Conservation (phyloP, 2,113 vertebrate species). For the Noctilio leporinus region DNA sequence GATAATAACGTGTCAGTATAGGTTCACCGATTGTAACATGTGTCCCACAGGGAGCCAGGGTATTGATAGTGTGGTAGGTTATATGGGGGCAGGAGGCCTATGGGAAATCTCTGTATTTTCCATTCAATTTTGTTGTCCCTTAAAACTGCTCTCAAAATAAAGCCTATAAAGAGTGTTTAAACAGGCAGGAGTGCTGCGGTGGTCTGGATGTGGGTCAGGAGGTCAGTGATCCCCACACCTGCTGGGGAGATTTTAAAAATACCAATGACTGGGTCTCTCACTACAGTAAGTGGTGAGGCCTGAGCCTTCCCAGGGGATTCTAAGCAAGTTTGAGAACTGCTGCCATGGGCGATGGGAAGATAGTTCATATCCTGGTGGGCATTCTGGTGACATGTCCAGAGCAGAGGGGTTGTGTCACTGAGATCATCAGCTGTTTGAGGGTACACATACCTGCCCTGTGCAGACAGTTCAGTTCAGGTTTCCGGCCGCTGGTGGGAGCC, state of each 20-base stretch:
- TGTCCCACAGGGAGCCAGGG: fast-evolving
- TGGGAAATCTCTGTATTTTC: neutral
- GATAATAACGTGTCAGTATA: fast-evolving
- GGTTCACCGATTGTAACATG: neutral
- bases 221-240: neutral
- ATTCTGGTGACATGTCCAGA: neutral
- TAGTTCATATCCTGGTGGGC: neutral
- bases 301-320: neutral
- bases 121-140: neutral
- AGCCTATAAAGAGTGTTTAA: neutral
- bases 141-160: neutral
- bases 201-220: neutral
- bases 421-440: neutral
- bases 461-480: fast-evolving
- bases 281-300: neutral
- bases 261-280: neutral
- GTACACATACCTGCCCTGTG: neutral
- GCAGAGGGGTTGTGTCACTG: neutral
- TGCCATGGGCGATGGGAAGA: neutral
- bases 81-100: fast-evolving
- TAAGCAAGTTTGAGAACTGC: neutral
- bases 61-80: fast-evolving
- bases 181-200: neutral
- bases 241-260: neutral
- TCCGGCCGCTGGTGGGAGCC: no score